Conservation (phyloP, 1,140 invertebrate genomes). For the Ditylenchus dipsaci region DNA sequence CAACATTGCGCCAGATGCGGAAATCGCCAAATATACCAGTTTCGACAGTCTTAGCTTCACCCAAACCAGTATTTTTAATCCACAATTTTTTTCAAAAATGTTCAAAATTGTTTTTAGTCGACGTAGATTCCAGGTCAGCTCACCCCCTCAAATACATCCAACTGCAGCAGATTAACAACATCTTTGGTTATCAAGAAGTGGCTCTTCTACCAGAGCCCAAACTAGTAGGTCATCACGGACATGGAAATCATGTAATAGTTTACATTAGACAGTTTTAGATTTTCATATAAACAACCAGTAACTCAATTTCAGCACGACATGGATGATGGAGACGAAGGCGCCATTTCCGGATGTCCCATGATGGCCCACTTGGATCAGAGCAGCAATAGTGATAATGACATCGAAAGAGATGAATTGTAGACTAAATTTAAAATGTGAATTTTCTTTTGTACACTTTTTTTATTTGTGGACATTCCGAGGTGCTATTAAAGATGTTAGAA, state of each 20-base stretch:
- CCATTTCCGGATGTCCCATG: constrained; percentile 43
- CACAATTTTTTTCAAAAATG: too few species aligned
- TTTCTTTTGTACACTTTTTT: constrained; percentile 23
- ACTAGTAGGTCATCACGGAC: background rate
- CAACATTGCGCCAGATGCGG: too few species aligned
- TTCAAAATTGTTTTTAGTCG: background rate
- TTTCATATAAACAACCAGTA: background rate
- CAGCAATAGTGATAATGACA: background rate
- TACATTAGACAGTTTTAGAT: constrained; percentile 2
- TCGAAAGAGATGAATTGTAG: constrained; percentile 31
- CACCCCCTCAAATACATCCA: constrained; percentile 36
- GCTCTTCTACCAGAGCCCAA: constrained; percentile 28
- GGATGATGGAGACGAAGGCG: constrained; percentile 14
- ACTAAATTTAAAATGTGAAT: too few species aligned
- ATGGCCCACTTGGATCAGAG: constrained; percentile 37
- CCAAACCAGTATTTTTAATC: too few species aligned
- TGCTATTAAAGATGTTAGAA: too few species aligned
- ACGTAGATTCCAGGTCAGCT: background rate
- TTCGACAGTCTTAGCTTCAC: too few species aligned
- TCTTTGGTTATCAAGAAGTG: constrained; percentile 39
- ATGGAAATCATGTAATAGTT: background rate
- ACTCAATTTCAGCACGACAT: constrained; percentile 16
- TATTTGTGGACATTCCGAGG: too few species aligned
- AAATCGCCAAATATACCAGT: too few species aligned
- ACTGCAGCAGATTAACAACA: constrained; percentile 33